Evolutionary conservation across 2,797 vertebrate genomes (phyloP).

Genomic region (Ibycter americanus): DNA sequence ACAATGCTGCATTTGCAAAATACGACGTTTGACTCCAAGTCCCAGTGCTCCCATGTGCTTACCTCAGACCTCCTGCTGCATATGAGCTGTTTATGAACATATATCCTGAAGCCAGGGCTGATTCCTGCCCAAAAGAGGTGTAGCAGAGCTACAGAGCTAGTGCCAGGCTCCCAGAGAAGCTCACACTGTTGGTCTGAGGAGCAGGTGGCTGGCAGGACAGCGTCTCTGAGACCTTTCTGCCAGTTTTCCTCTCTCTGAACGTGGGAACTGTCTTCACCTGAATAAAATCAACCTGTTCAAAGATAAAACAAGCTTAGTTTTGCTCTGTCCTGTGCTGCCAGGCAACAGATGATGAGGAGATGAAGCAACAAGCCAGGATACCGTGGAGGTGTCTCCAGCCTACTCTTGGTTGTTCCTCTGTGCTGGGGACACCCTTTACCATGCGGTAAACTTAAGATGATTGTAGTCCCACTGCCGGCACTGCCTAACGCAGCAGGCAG

Average conservation of each 20-base stretch:
- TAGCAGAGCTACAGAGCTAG: not conserved
- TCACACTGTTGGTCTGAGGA: not conserved
- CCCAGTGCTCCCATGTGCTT: fast-evolving
- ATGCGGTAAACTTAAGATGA: not conserved
- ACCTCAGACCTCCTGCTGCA: not conserved
- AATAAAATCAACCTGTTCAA: not conserved
- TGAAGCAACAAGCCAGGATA: not conserved
- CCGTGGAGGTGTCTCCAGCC: not conserved
- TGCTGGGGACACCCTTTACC: not conserved
- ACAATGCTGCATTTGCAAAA: not conserved
- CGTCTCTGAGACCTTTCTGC: not conserved
- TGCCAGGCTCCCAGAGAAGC: not conserved
- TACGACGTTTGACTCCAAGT: not conserved
- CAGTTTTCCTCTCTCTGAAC: not conserved
- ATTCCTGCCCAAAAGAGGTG: not conserved
- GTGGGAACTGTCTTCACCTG: not conserved
- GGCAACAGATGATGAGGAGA: not conserved
- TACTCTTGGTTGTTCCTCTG: not conserved
- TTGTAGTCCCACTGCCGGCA: not conserved
- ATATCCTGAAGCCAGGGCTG: not conserved
- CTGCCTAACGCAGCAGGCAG: not conserved
- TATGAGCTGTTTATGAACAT: not conserved
- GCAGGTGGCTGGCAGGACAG: not conserved
- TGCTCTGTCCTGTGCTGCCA: not conserved
- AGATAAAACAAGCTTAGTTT: not conserved